phyloP scores from a whole-genome alignment of 2,797 vertebrate genomes.

The Psittacula echo region DNA sequence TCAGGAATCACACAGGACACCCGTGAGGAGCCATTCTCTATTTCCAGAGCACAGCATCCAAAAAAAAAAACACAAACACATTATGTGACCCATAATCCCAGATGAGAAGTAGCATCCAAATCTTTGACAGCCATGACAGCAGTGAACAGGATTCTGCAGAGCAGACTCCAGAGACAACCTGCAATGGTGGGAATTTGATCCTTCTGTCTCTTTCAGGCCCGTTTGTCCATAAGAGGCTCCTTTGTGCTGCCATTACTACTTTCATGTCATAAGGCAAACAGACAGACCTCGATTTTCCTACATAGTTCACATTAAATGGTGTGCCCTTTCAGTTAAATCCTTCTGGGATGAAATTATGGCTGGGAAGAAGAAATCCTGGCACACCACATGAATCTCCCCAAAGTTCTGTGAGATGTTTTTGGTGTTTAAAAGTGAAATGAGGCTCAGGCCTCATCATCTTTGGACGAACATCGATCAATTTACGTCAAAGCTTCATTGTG shows the following conservation, averaged over 20 bases:
- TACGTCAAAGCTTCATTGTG: neutral
- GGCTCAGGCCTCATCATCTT: neutral
- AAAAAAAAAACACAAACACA: no score
- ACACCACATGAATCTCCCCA: neutral
- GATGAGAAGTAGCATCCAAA: neutral
- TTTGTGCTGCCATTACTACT: neutral
- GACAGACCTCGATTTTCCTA: neutral
- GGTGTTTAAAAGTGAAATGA: neutral
- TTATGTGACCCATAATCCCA: neutral
- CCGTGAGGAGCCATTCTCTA: neutral
- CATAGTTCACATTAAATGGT: neutral
- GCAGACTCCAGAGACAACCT: neutral
- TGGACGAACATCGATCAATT: neutral
- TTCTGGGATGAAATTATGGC: neutral
- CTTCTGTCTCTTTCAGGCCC: accelerated
- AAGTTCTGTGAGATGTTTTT: neutral
- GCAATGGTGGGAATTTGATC: neutral
- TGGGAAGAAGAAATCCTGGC: neutral
- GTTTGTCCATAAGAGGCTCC: neutral
- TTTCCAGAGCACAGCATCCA: neutral
- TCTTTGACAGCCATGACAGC: neutral
- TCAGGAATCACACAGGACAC: neutral
- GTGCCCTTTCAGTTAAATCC: neutral
- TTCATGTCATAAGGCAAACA: neutral
- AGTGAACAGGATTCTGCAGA: neutral